These are phyloP conservation scores for Prionailurus bengalensis DNA, from an alignment of 2,113 vertebrate genomes.

Conservation along the genomic window DNA sequence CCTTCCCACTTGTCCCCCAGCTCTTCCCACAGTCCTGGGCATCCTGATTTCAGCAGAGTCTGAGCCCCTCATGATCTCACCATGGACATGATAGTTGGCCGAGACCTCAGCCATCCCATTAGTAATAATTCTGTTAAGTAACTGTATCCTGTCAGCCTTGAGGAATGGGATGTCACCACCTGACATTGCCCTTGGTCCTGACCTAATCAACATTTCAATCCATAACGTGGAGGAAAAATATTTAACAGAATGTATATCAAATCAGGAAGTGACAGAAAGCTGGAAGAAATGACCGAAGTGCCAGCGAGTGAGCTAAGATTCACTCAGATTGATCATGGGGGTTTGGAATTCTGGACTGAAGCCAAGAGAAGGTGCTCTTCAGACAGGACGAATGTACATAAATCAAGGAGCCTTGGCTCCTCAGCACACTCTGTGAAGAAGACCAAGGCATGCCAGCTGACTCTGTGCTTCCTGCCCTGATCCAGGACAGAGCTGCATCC, in stretches of 20 bases:
- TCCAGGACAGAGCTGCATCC: not conserved
- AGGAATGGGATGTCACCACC: slow-evolving; percentile 72
- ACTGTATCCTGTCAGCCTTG: slow-evolving; percentile 48
- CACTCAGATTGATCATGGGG: slow-evolving; percentile 58
- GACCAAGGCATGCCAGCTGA: not conserved
- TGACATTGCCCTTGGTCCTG: slow-evolving; percentile 67
- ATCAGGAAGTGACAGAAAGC: slow-evolving; percentile 76
- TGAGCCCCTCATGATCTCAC: not conserved
- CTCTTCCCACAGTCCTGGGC: not conserved
- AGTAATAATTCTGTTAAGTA: slow-evolving; percentile 73
- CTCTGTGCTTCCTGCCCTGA: not conserved
- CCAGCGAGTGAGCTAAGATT: slow-evolving; percentile 48
- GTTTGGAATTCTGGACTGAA: slow-evolving; percentile 62
- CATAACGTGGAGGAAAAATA: slow-evolving; percentile 66
- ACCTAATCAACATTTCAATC: slow-evolving; percentile 79
- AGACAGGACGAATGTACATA: not conserved
- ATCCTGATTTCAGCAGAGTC: not conserved
- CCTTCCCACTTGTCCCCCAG: not conserved
- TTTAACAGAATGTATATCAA: slow-evolving; percentile 77
- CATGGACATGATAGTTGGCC: not conserved
- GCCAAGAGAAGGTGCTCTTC: slow-evolving; percentile 72
- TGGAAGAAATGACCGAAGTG: slow-evolving; percentile 65
- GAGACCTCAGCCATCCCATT: not conserved
- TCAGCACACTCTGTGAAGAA: not conserved
- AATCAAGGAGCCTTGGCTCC: not conserved